Conservation (phyloP, 2,797 vertebrate genomes). For the Hirundo rustica region DNA sequence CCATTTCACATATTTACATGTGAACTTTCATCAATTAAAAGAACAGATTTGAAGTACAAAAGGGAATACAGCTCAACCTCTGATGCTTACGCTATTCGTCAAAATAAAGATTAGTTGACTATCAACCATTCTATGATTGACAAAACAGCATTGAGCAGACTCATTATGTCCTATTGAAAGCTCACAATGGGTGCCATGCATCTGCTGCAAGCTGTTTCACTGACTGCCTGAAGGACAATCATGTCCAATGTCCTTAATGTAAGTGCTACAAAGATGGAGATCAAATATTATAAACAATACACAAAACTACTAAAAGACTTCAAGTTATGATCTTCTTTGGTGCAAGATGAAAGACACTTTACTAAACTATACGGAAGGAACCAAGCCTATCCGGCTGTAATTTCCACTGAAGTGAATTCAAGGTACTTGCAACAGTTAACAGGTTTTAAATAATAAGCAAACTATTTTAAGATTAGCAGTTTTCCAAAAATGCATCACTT, state of each 20-base stretch:
- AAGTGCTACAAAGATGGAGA: background rate
- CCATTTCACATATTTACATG: background rate
- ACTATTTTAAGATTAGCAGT: background rate
- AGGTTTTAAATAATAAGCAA: background rate
- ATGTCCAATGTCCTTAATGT: background rate
- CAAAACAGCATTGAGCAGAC: background rate
- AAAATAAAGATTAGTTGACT: background rate
- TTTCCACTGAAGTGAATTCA: background rate
- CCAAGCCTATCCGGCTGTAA: background rate
- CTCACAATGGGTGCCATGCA: background rate
- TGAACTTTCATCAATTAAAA: background rate
- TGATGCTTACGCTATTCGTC: background rate
- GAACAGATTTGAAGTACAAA: background rate
- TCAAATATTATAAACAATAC: background rate
- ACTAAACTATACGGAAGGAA: background rate
- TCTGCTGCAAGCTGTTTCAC: background rate
- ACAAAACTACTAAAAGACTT: background rate
- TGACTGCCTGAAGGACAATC: background rate
- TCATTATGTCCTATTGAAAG: background rate
- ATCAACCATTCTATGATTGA: background rate
- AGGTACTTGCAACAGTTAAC: background rate
- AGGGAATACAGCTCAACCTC: background rate
- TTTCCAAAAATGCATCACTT: conserved; percentile 8
- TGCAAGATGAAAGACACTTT: conserved; percentile 6
- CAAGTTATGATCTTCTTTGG: conserved; percentile 18